Evolutionary conservation across 2,797 vertebrate genomes (phyloP).

Genomic region (Sebastes aleutianus): DNA sequence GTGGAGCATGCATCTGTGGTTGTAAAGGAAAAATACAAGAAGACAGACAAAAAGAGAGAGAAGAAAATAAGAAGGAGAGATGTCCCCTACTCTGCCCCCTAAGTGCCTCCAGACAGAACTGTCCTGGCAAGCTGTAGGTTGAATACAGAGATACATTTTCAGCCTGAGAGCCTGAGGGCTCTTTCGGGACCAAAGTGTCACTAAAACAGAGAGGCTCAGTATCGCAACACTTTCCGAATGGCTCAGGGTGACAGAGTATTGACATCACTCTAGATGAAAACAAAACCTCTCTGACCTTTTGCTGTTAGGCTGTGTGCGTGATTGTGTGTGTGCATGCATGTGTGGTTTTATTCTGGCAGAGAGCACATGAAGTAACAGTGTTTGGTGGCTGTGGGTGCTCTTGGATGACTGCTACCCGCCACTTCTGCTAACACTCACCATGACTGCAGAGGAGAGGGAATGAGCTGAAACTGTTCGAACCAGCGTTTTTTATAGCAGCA

Average conservation of each 20-base stretch:
- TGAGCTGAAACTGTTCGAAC: not conserved
- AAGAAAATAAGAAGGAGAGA: not conserved
- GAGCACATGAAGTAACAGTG: conserved; percentile 5
- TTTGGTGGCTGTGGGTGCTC: conserved; percentile 3
- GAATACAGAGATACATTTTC: conserved; percentile 62
- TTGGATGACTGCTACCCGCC: not conserved
- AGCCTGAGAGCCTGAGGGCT: conserved; percentile 53
- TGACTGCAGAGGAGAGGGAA: not conserved
- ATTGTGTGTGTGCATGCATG: not conserved
- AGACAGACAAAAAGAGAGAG: not conserved
- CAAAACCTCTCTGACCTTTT: conserved; percentile 61
- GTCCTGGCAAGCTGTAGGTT: conserved; percentile 57
- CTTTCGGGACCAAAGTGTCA: conserved; percentile 65
- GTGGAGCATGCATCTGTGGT: not conserved
- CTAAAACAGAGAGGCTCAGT: conserved; percentile 63
- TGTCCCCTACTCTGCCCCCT: conserved; percentile 12
- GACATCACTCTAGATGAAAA: conserved; percentile 68
- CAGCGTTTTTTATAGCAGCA: not conserved
- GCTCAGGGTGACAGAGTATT: conserved; percentile 60
- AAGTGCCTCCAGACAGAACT: conserved; percentile 56
- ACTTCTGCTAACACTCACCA: conserved; percentile 5
- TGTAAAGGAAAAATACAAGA: not conserved
- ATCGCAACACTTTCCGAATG: conserved; percentile 63
- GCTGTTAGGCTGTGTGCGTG: conserved; percentile 5
- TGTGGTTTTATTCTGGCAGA: conserved; percentile 21